Percentiles rank a stretch among this genome's conserved stretches.
Conservation (phyloP, 2,888 invertebrate species). For the Octonoba sinensis region DNA sequence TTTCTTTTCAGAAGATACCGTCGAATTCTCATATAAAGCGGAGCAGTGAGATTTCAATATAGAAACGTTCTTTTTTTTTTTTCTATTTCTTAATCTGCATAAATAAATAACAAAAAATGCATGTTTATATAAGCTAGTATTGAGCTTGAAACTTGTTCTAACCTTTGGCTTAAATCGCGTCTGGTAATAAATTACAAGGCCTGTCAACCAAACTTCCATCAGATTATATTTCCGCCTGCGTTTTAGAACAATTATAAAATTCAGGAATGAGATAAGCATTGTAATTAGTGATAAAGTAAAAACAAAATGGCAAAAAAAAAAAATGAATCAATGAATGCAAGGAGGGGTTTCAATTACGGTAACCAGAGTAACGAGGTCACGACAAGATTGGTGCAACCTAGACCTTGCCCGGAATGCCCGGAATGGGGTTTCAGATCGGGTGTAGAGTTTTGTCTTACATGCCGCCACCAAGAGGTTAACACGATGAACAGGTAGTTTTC, state of each 20-base stretch:
- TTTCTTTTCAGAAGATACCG: no score
- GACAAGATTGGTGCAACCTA: conserved; percentile 39
- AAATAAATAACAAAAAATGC: no score
- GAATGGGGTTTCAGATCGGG: conserved; percentile 13
- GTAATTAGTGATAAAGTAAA: conserved; percentile 10
- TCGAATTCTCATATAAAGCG: no score
- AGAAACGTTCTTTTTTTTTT: no score
- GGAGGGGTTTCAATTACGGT: conserved; percentile 33
- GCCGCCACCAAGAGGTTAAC: conserved; percentile 49
- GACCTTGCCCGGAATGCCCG: conserved; percentile 56
- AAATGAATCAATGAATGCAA: neutral
- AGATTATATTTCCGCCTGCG: conserved; percentile 20
- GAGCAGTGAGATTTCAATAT: no score
- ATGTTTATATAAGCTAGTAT: no score
- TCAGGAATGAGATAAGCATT: neutral
- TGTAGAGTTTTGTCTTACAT: conserved; percentile 59
- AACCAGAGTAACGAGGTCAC: conserved; percentile 56
- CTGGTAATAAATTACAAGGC: no score
- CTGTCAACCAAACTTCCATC: conserved; percentile 5
- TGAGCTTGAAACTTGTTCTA: no score
- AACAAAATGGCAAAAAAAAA: conserved; percentile 4
- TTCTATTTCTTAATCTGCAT: no score
- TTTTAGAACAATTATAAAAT: conserved; percentile 34
- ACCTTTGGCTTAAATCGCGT: no score
- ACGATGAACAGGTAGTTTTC: conserved; percentile 48